Evolutionary conservation across 1,140 invertebrate species (phyloP), one percentile per base, ranked within the genome.

Genomic region (Bombus picipes): DNA sequence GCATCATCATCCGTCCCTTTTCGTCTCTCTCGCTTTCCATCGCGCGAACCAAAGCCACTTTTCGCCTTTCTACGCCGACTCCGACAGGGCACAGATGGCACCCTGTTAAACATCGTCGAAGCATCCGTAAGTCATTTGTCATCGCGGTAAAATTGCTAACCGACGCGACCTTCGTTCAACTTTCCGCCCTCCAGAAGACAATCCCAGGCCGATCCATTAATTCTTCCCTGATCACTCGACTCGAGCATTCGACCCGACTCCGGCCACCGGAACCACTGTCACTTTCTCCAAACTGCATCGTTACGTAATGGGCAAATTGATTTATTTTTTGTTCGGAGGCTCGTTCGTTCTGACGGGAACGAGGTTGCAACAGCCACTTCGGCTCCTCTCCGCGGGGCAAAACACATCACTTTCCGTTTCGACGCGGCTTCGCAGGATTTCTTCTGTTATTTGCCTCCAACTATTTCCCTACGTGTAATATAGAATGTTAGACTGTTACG

Each of bases 101-200:
- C 71, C 83, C 87, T 89, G 88, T 92, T 90, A 92, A 90, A 88
- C 87, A 83, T 89, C 79, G 87, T 83, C 90, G 75, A 87, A 90
- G 90, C 75, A 87, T 81, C 72, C 88, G 73, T 68, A 71, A 86
- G 87, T 92, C 91, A 87, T 92, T 92, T 92, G 89, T 92, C 91
- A 92, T 92, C 86, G 81, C 85, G 86, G 73, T 87, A 73, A 90
- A 91, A 91, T 91, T 91, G 85, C 83, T 73, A 81, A 53, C 82
- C 81, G 53, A 43, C 66, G 32, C 74, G 81, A 80, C 86, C 88
- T 88, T 79, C 85, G 81, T 75, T 75, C 89, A 83, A 62, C 74
- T 77, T 72, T 53, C 62, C 78, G 80, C 78, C 70, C 83, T 81
- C 76, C 86, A 18, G 83, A 88, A 90, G 89, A 90, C 89, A 90